Conservation (phyloP, 2,797 vertebrate genomes). For the Saxicola maurus region DNA sequence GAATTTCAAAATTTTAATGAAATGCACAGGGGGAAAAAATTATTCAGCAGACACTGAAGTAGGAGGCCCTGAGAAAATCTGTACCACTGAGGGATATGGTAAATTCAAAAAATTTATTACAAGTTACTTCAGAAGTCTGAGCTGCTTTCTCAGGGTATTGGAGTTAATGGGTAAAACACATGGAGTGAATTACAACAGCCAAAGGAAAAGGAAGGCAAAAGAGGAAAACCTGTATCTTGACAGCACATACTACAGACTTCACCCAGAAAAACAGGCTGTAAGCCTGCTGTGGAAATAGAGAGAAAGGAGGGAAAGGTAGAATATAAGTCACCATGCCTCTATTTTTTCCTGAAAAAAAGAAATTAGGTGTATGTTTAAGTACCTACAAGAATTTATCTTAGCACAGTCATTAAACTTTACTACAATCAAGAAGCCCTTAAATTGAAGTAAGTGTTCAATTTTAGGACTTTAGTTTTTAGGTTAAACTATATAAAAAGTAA, state of each 20-base stretch:
- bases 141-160: background rate
- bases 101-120: background rate
- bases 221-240: background rate
- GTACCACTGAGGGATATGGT: background rate
- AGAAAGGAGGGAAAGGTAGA: background rate
- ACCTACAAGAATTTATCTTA: background rate
- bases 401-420: background rate
- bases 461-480: background rate
- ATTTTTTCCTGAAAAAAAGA: background rate
- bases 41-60: background rate
- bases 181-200: background rate
- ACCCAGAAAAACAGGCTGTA: background rate
- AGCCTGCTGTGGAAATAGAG: background rate
- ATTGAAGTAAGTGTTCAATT: background rate
- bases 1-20: background rate
- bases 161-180: background rate
- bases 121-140: background rate
- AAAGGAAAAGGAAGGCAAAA: background rate
- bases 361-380: background rate
- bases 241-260: background rate
- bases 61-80: background rate
- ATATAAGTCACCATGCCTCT: background rate
- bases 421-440: background rate
- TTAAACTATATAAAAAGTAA: background rate
- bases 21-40: background rate